Percentiles rank a stretch among this genome's conserved stretches.
Conservation (phyloP, 1,140 invertebrate genomes). For the Drosophila santomea region DNA sequence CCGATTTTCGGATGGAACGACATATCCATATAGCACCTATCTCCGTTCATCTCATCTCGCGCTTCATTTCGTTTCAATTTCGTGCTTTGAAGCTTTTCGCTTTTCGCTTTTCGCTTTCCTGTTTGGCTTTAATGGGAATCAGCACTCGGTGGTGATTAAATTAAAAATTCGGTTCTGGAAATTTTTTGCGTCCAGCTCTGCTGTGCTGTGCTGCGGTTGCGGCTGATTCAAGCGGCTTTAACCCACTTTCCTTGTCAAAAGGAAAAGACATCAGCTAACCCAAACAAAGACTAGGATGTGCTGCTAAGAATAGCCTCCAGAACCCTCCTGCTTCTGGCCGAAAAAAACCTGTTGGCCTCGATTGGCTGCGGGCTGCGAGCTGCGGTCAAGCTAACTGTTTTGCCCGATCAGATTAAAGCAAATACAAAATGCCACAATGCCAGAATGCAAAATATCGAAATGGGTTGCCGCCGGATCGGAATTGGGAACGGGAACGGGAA, state of each 20-base stretch:
- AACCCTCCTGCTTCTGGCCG: slow-evolving; percentile 40
- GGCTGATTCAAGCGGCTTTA: slow-evolving; percentile 30
- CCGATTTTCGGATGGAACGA: slow-evolving; percentile 22
- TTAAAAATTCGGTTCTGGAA: slow-evolving; percentile 51
- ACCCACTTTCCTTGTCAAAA: slow-evolving; percentile 43
- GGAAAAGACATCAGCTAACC: slow-evolving; percentile 26
- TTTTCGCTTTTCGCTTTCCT: slow-evolving; percentile 32
- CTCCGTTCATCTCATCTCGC: slow-evolving; percentile 21
- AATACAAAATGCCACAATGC: slow-evolving; percentile 51
- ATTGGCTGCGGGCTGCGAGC: slow-evolving; percentile 25
- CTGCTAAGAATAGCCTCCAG: slow-evolving; percentile 33
- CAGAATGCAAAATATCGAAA: slow-evolving; percentile 71
- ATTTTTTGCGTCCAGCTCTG: background rate
- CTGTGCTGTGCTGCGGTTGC: slow-evolving; percentile 7
- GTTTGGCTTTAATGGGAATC: slow-evolving; percentile 48
- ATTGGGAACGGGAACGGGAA: slow-evolving; percentile 10
- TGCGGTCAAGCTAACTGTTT: slow-evolving; percentile 75
- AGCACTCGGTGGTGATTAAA: slow-evolving; percentile 44
- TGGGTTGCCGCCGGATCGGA: slow-evolving; percentile 44
- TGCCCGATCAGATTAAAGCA: slow-evolving; percentile 67
- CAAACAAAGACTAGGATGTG: slow-evolving; percentile 23
- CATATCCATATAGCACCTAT: background rate
- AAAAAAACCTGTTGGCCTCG: slow-evolving; percentile 75
- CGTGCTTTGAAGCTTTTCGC: slow-evolving; percentile 7
- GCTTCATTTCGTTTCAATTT: slow-evolving; percentile 46